A percentile compares a stretch with the other conserved stretches of the same genome.
Evolutionary conservation across 2,888 invertebrate genomes (phyloP).

Genomic region (Chorisops tibialis): DNA sequence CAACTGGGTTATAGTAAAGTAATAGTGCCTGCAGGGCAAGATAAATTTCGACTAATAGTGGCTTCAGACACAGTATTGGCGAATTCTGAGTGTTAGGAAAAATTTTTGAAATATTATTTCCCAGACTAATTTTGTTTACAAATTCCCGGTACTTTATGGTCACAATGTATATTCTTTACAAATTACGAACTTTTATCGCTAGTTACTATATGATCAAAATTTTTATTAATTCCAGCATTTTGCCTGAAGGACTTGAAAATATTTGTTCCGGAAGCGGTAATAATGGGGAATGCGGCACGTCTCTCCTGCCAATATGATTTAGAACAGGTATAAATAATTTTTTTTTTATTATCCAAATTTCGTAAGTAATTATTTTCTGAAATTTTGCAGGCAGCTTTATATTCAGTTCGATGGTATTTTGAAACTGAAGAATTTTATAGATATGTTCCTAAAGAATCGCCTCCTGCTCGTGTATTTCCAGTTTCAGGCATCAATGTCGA

Average conservation of each 20-base stretch:
- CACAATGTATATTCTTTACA: too few species aligned
- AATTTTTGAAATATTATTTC: too few species aligned
- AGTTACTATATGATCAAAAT: too few species aligned
- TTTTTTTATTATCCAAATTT: background rate
- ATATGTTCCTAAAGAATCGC: constrained; percentile 59
- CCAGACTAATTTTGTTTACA: too few species aligned
- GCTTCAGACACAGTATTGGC: too few species aligned
- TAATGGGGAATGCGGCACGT: constrained; percentile 53
- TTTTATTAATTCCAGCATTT: constrained; percentile 43
- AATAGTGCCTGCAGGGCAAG: too few species aligned
- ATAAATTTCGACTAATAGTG: too few species aligned
- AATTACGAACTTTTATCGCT: too few species aligned
- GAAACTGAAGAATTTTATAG: constrained; percentile 61
- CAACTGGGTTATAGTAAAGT: too few species aligned
- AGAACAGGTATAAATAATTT: constrained; percentile 47
- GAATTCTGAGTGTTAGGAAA: too few species aligned
- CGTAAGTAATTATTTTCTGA: background rate
- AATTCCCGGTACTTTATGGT: too few species aligned
- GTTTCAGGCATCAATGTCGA: constrained; percentile 60
- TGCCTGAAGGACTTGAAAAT: constrained; percentile 52
- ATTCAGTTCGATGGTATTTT: constrained; percentile 64
- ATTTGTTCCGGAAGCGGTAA: constrained; percentile 53
- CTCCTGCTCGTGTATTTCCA: constrained; percentile 57
- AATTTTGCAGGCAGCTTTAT: constrained; percentile 51
- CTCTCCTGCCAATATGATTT: constrained; percentile 53